Evolutionary conservation across 2,113 vertebrate genomes (phyloP), one percentile per base, ranked within the genome.

Genomic region (Elaphurus davidianus): DNA sequence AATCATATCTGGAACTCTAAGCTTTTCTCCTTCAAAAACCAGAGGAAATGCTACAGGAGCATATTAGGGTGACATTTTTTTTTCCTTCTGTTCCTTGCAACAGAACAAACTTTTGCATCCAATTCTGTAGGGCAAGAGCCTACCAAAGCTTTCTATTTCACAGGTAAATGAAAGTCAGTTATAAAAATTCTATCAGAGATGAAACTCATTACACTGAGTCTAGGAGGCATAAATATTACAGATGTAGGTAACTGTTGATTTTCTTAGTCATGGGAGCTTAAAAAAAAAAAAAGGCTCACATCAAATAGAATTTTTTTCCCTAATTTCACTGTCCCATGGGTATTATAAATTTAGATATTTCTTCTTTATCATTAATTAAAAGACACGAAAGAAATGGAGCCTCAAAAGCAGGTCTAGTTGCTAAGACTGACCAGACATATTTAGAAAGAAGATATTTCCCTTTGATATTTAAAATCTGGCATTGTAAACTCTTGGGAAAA

Each of bases 161-260:
- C 91, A 97, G 83, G 96, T 98, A 97, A 97, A 98, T 98, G 98
- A 97, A 98, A 98, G 93, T 98, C 96, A 96, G 97, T 96, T 98
- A 98, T 96, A 97, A 98, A 98, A 98, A 93, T 98, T 98, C 89
- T 17, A 98, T 97, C 95, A 94, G 94, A 95, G 95, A 98, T 98
- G 96, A 98, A 98, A 98, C 89, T 98, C 96, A 98, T 96, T 98
- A 98, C 83, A 54, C 93, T 94, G 82, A 98, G 96, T 98, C 98
- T 97, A 84, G 96, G 71, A 97, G 94, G 91, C 97, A 98, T 98
- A 98, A 97, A 98, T 98, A 98, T 98, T 98, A 98, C 93, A 98
- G 96, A 91, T 97, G 94, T 97, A 96, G 94, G 95, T 97, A 97
- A 97, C 94, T 98, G 95, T 98, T 98, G 97, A 98, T 98, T 97